phyloP scores from a whole-genome alignment of 1,140 invertebrate species.

The Hylyphantes graminicola region DNA sequence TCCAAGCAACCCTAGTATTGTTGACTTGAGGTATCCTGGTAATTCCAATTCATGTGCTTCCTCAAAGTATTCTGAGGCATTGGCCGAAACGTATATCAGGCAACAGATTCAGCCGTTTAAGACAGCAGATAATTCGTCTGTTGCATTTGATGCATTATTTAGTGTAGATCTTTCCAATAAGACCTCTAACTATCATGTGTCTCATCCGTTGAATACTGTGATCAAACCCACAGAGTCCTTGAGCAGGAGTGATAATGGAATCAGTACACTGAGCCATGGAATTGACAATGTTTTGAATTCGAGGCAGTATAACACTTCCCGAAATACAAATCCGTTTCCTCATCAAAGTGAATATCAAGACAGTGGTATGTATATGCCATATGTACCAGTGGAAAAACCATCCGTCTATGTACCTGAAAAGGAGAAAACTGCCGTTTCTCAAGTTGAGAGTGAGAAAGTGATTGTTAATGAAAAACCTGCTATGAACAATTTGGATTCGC shows the following conservation, averaged over 20 bases:
- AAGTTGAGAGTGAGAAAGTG: background rate
- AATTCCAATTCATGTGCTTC: slow-evolving; percentile 37
- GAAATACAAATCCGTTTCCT: background rate
- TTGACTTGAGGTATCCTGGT: slow-evolving; percentile 20
- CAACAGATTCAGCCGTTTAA: slow-evolving; percentile 22
- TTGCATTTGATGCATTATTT: slow-evolving; percentile 46
- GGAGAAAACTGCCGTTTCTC: background rate
- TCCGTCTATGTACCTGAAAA: background rate
- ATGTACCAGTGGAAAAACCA: background rate
- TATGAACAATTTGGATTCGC: background rate
- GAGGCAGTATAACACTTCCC: background rate
- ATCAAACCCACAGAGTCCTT: background rate
- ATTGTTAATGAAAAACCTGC: background rate
- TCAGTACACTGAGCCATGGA: slow-evolving; percentile 2
- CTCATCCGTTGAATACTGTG: slow-evolving; percentile 1
- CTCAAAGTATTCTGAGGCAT: slow-evolving; percentile 32
- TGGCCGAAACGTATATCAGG: slow-evolving; percentile 32
- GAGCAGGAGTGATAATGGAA: slow-evolving; percentile 1
- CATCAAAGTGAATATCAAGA: background rate
- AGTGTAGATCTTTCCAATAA: slow-evolving; percentile 31
- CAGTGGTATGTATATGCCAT: background rate
- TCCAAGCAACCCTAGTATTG: slow-evolving; percentile 38
- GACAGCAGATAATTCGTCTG: slow-evolving; percentile 32
- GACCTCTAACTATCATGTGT: background rate
- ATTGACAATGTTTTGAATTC: slow-evolving; percentile 17